phyloP scores from a whole-genome alignment of 2,797 vertebrate species.

The Periophthalmus magnuspinnatus region DNA sequence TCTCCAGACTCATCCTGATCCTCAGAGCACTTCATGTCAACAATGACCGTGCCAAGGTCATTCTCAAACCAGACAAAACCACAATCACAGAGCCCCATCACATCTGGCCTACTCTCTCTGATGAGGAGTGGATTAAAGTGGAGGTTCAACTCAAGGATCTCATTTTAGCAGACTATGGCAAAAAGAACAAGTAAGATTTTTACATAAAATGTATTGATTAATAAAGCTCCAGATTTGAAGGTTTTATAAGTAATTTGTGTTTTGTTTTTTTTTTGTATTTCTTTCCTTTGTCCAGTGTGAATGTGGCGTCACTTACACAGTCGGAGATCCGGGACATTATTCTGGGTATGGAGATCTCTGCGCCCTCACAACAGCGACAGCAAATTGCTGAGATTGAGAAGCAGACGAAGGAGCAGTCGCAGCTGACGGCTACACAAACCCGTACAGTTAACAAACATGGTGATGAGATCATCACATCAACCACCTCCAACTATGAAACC shows the following conservation, averaged over 20 bases:
- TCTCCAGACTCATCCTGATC: constrained; percentile 97
- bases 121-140: constrained; percentile 99
- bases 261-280: not conserved
- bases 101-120: constrained; percentile 98
- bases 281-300: constrained; percentile 81
- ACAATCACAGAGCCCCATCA: constrained; percentile 98
- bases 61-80: constrained; percentile 97
- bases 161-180: constrained; percentile 97
- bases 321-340: constrained; percentile 99
- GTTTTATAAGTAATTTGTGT: not conserved
- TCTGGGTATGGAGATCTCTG: constrained; percentile 99
- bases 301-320: constrained; percentile 96
- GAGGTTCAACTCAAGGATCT: constrained; percentile 99
- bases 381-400: constrained; percentile 99
- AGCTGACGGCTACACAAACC: constrained; percentile 97
- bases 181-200: constrained; percentile 96
- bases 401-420: constrained; percentile 98
- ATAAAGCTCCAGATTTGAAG: not conserved
- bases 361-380: constrained; percentile 96
- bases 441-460: constrained; percentile 98
- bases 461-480: constrained; percentile 99
- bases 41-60: constrained; percentile 97
- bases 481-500: constrained; percentile 98
- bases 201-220: not conserved
- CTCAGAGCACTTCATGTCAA: constrained; percentile 96